Base-by-base conservation (phyloP, 2,888 invertebrate genomes). In the Melinopterus prodromus region DNA sequence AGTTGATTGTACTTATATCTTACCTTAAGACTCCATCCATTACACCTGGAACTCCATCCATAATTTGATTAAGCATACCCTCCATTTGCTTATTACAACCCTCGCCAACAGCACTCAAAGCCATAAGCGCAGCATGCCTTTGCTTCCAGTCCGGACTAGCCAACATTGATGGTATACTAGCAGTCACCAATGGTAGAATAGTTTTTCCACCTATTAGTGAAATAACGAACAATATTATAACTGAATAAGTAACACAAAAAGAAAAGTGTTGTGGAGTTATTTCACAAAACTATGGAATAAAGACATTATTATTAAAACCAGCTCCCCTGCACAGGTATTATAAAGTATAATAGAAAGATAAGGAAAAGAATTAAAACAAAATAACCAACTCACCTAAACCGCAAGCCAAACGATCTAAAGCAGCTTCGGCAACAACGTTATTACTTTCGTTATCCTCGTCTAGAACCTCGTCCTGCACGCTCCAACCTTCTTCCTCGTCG, bases 51-150 rank as follows among this genome's bases (percentile, higher is more conserved):
- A 99, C 96, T 70, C 97, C 97, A 71, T 96, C 94, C 90, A 99
- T 96, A 69, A 99, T 96, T 90, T 97, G 96, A 79, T 95, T 95
- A n/a, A 99, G 92, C 92, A 98, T 94, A 78, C 93, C 92, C 89
- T 98, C 98, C 99, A 99, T 99, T 89, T 99, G 98, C 88, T 98
- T 97, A 88, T 98, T 98, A 88, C 99, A 99, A 26, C 99, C 99
- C 91, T 99, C 99, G 5, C 99, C 99, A 81, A 98, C 96, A 0
- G 99, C 98, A 6, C 99, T 99, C 75, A 99, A 95, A 0, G 99
- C 99, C 99, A 99, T 99, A 69, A 99, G 92, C 2, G 98, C 99
- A 71, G 99, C 99, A 90, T 99, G 97, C n/a, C 97, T 92, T 84
- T 95, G 94, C 85, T 95, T 94, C 97, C 97, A 97, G 86, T 96